phyloP scores from a whole-genome alignment of 2,888 invertebrate species.

The Hetaerina titia region DNA sequence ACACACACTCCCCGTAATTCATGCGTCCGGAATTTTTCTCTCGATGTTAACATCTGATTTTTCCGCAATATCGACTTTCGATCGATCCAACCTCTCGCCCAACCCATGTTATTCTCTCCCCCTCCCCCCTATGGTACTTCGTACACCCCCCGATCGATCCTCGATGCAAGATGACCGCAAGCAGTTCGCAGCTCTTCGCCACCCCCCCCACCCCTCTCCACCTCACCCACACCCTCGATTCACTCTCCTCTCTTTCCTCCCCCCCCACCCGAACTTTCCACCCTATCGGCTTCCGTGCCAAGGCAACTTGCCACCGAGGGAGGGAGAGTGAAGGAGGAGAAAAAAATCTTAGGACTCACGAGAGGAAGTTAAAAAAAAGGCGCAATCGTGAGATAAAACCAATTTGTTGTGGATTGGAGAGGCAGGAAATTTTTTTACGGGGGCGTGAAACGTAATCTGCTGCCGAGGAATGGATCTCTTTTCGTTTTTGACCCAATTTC shows the following conservation, averaged over 20 bases:
- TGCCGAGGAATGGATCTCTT: not conserved
- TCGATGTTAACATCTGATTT: slow-evolving; percentile 25
- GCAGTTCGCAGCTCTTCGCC: too few species aligned
- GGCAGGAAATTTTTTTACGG: not conserved
- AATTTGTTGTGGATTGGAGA: not conserved
- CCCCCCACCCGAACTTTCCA: too few species aligned
- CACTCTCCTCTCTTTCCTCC: too few species aligned
- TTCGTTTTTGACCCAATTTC: not conserved
- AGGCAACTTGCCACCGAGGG: not conserved
- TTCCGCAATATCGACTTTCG: not conserved
- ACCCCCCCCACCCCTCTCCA: too few species aligned
- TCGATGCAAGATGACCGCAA: not conserved
- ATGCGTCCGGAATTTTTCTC: slow-evolving; percentile 14
- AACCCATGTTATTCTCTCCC: not conserved
- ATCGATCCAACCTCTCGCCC: not conserved
- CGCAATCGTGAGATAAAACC: not conserved
- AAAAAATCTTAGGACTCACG: not conserved
- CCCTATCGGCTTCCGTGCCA: too few species aligned
- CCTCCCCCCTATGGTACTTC: too few species aligned
- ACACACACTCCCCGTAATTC: not conserved
- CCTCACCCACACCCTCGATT: too few species aligned
- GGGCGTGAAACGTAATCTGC: not conserved
- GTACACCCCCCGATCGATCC: not conserved
- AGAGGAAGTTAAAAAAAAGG: not conserved
- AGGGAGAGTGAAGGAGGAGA: not conserved